Conservation (phyloP, 1,140 invertebrate species). For the Dendroctonus ponderosae region DNA sequence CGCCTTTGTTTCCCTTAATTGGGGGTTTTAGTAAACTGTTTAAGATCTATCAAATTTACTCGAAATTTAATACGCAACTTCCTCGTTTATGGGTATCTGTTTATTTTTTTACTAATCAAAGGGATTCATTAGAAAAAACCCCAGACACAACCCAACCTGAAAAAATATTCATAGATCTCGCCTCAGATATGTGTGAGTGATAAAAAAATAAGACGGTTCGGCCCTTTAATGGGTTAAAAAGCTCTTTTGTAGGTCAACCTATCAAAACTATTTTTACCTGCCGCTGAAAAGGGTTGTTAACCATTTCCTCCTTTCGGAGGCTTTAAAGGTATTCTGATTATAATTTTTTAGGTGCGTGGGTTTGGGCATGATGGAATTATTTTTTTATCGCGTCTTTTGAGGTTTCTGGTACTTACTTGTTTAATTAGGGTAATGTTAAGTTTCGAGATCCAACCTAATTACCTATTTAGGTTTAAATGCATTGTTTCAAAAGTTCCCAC, state of each 20-base stretch:
- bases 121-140: background rate
- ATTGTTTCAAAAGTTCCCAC: slow-evolving; percentile 4
- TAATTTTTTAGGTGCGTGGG: slow-evolving; percentile 15
- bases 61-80: slow-evolving; percentile 7
- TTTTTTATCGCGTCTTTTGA: no score
- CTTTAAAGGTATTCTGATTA: slow-evolving; percentile 11
- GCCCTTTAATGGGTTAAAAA: slow-evolving; percentile 9
- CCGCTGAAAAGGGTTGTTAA: slow-evolving; percentile 21
- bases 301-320: slow-evolving; percentile 19
- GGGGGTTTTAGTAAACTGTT: slow-evolving; percentile 6
- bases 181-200: background rate
- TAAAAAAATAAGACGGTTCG: slow-evolving; percentile 1
- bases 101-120: slow-evolving; percentile 4
- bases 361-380: slow-evolving; percentile 1
- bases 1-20: slow-evolving; percentile 8
- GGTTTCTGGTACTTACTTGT: no score
- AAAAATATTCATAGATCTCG: slow-evolving; percentile 7
- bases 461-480: no score
- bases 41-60: background rate
- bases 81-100: slow-evolving; percentile 2
- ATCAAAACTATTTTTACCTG: slow-evolving; percentile 19
- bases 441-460: no score
- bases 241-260: slow-evolving; percentile 23
- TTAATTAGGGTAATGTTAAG: no score
- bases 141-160: background rate